Conservation (phyloP, 2,113 vertebrate species). For the Cebus imitator region DNA sequence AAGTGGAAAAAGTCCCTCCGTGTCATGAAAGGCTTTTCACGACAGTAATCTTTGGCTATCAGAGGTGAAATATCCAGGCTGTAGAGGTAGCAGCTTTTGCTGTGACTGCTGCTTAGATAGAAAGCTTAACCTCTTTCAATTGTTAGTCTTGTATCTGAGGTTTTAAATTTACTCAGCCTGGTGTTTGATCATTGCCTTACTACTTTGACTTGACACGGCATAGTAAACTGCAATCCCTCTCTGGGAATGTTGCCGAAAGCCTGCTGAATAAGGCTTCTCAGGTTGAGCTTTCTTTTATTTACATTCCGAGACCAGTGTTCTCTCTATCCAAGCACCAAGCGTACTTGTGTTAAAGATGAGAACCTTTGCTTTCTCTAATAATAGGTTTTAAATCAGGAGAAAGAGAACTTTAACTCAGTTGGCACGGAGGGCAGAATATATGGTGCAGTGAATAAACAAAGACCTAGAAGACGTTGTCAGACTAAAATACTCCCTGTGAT, state of each 20-base stretch:
- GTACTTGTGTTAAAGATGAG: conserved; percentile 62
- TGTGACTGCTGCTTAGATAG: neutral
- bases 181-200: neutral
- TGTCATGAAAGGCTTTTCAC: neutral
- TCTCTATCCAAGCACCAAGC: neutral
- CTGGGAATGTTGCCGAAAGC: neutral
- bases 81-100: neutral
- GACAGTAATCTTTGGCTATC: neutral
- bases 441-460: conserved; percentile 79
- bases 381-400: conserved; percentile 69
- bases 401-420: conserved; percentile 74
- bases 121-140: neutral
- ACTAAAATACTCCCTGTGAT: conserved; percentile 76
- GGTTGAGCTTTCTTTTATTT: conserved; percentile 47
- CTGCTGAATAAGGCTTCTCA: neutral
- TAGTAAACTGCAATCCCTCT: neutral
- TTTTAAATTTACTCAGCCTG: neutral
- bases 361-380: conserved; percentile 64
- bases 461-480: conserved; percentile 76
- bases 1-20: neutral
- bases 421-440: conserved; percentile 56
- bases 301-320: neutral
- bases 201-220: neutral
- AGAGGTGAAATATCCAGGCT: neutral
- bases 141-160: neutral